Conservation (phyloP, 37 sponge, comb jelly and placozoan species). For the Trichoplax adhaerens region DNA sequence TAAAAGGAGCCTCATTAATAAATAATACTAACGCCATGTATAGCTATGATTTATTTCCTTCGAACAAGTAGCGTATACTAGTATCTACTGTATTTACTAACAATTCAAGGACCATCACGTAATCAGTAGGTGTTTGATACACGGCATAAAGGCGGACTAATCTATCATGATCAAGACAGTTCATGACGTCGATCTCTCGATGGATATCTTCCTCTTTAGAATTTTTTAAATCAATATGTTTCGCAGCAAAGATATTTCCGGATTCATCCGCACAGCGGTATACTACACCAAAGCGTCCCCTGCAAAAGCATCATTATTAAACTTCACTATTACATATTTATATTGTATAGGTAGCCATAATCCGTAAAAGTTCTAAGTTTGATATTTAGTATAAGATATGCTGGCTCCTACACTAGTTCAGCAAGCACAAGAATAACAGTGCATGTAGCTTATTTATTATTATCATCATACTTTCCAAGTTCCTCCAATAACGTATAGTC, state of each 20-base stretch:
- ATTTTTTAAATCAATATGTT: slow-evolving; percentile 34
- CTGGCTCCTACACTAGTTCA: no score
- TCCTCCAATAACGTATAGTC: no score
- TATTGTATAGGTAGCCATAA: no score
- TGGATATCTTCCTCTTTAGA: slow-evolving; percentile 28
- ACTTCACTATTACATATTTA: no score
- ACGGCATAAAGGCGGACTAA: slow-evolving; percentile 21
- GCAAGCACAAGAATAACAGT: no score
- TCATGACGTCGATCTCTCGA: slow-evolving; percentile 44
- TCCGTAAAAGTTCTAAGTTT: no score
- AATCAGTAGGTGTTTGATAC: slow-evolving; percentile 20
- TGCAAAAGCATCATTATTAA: background rate
- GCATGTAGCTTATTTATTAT: no score
- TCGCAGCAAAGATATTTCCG: slow-evolving; percentile 18
- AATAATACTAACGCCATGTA: background rate
- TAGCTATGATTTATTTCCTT: background rate
- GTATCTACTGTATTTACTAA: slow-evolving; percentile 19
- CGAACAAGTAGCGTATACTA: background rate
- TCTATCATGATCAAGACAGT: slow-evolving; percentile 28
- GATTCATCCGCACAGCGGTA: slow-evolving; percentile 16
- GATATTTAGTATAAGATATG: no score
- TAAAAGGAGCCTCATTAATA: background rate
- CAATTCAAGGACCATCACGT: slow-evolving; percentile 51
- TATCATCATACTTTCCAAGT: no score
- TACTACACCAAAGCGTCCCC: slow-evolving; percentile 55